Evolutionary conservation across 1,140 invertebrate genomes (phyloP), one percentile per base, ranked within the genome.

Genomic region (Drosophila sulfurigaster): DNA sequence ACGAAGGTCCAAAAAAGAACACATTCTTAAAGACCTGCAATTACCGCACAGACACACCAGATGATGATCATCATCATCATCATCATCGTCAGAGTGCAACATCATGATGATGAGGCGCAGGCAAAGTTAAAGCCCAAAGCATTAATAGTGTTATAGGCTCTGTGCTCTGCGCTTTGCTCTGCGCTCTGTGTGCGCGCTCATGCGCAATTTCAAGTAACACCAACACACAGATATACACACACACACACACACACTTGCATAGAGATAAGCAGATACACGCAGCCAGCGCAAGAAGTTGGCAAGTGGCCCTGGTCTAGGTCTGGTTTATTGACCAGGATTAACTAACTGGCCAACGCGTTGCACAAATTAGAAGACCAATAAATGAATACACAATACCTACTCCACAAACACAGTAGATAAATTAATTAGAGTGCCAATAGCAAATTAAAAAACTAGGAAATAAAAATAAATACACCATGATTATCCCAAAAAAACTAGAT

Each of bases 21-120:
- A 87, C 83, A 87, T 88, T 83, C 83, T 81, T 89, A 89, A 88
- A 89, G 78, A 88, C 85, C 51, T 83, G 85, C 83, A 88, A 88
- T 88, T 88, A 88, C 83, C 69, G 65, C 72, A 87, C 76, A 73
- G 67, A 79, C 70, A 57, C 54, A 38, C 30, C 15, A 57, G 43
- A 59, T 49, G 66, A 73, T 38, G 75, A 58, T 49, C 49, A 60
- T 57, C n/a, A 69, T 71, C 38, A 32, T 46, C 30, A 32, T 32
- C 16, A 35, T 15, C 30, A 32, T 32, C 30, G 20, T 25, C 20
- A 25, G 20, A 25, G 20, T 25, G 20, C 20, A 25, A 25, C 20
- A 32, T 32, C 30, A 64, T 75, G 16, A 38, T 54, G 32, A 68
- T 68, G 52, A 68, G 59, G 54, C 63, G 51, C 74, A 72, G 41